phyloP scores from a whole-genome alignment of 2,888 invertebrate genomes.

The Volucella inanis region DNA sequence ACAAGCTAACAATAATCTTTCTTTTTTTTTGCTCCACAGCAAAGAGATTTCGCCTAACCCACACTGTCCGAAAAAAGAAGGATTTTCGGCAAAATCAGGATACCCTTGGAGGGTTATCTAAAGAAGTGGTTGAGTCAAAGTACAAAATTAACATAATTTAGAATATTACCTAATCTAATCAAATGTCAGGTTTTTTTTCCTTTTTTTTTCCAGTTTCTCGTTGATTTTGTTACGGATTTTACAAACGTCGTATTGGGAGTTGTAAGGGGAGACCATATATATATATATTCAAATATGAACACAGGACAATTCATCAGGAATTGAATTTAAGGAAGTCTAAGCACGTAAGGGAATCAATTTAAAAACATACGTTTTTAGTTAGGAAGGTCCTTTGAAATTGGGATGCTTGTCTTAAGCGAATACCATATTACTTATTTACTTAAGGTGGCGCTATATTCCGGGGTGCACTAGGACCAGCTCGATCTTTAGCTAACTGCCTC shows the following conservation, averaged over 20 bases:
- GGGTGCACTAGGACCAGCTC: too few species aligned
- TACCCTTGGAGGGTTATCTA: conserved; percentile 2
- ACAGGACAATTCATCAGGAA: neutral
- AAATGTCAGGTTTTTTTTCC: neutral
- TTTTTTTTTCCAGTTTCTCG: neutral
- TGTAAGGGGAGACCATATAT: neutral
- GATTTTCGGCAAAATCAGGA: neutral
- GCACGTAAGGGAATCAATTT: too few species aligned
- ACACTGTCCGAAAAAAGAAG: too few species aligned
- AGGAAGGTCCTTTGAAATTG: conserved; percentile 7
- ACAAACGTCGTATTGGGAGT: neutral
- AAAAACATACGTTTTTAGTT: neutral
- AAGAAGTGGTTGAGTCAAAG: conserved; percentile 2
- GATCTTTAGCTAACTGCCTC: too few species aligned
- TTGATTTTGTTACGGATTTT: neutral
- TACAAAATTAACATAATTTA: conserved; percentile 20
- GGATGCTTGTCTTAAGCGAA: conserved; percentile 6
- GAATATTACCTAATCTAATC: conserved; percentile 16
- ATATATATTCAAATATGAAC: neutral
- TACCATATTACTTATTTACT: conserved; percentile 10
- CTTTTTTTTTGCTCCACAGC: neutral
- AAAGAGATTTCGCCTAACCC: too few species aligned
- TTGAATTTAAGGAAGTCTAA: conserved; percentile 2
- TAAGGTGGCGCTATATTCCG: too few species aligned
- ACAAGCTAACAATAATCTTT: conserved; percentile 26